Conservation (phyloP, 2,797 vertebrate genomes). For the Bradypodion ventrale region DNA sequence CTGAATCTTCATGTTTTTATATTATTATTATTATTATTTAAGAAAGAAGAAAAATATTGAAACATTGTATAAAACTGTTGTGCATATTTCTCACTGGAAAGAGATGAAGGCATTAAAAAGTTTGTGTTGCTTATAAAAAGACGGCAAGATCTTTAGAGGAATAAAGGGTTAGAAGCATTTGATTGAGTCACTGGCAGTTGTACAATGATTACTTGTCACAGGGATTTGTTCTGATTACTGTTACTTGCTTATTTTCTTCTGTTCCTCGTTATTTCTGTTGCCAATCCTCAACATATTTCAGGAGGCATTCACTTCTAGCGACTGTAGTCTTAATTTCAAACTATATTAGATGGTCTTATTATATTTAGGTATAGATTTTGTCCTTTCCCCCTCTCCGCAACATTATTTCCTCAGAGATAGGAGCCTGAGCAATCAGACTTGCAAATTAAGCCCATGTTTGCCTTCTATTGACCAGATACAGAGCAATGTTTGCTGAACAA, state of each 20-base stretch:
- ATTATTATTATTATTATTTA: too few relatives aligned
- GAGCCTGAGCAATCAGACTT: too few relatives aligned
- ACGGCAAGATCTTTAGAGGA: background rate
- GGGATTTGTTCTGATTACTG: background rate
- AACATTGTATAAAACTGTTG: background rate
- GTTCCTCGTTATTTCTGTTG: background rate
- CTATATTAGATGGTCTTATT: too few relatives aligned
- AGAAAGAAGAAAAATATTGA: background rate
- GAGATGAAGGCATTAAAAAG: background rate
- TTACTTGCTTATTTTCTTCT: background rate
- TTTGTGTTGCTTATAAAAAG: background rate
- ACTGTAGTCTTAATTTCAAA: background rate
- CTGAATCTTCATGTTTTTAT: background rate
- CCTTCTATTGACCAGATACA: too few relatives aligned
- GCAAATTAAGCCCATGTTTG: too few relatives aligned
- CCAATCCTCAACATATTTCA: conserved; percentile 3
- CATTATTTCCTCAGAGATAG: too few relatives aligned
- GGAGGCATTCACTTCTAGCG: background rate
- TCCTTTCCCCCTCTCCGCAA: too few relatives aligned
- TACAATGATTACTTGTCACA: background rate
- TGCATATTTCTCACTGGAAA: too few relatives aligned
- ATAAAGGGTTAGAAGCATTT: background rate
- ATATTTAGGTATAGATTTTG: too few relatives aligned
- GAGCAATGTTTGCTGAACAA: too few relatives aligned
- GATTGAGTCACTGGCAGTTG: background rate